Evolutionary conservation across 1,140 invertebrate genomes (phyloP).

Genomic region (Brachionus plicatilis): DNA sequence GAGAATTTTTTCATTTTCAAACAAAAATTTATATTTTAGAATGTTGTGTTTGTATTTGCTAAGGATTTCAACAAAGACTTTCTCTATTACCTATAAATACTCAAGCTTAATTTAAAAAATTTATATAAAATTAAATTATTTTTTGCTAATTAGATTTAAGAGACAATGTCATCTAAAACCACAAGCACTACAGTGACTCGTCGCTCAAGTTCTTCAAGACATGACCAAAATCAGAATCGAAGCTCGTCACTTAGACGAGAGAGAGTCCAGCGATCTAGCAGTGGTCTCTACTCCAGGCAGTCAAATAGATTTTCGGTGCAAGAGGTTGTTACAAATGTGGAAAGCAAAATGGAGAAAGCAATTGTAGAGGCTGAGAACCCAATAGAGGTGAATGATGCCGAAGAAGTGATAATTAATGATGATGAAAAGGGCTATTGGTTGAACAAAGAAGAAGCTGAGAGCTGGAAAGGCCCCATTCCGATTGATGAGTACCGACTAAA

Average conservation of each 20-base stretch:
- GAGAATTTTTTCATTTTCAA: background rate
- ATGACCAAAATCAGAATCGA: background rate
- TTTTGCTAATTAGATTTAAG: background rate
- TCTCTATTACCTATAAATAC: background rate
- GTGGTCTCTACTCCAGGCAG: background rate
- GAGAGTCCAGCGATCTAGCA: background rate
- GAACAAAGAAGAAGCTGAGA: constrained; percentile 20
- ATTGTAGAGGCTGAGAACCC: constrained; percentile 24
- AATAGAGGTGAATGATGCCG: background rate
- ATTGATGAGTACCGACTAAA: constrained; percentile 26
- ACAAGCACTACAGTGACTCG: background rate
- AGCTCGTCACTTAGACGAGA: background rate
- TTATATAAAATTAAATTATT: background rate
- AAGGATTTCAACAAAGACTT: background rate
- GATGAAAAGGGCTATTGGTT: constrained; percentile 16
- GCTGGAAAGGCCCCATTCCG: constrained; percentile 15
- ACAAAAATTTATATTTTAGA: background rate
- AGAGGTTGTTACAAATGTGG: background rate
- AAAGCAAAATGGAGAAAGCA: background rate
- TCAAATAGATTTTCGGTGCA: background rate
- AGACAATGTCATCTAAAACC: background rate
- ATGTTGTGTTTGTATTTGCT: background rate
- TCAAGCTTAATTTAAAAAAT: background rate
- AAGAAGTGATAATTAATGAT: constrained; percentile 15
- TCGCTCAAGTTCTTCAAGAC: background rate